phyloP scores from a whole-genome alignment of 2,797 vertebrate species.

The Buceros bicornis region DNA sequence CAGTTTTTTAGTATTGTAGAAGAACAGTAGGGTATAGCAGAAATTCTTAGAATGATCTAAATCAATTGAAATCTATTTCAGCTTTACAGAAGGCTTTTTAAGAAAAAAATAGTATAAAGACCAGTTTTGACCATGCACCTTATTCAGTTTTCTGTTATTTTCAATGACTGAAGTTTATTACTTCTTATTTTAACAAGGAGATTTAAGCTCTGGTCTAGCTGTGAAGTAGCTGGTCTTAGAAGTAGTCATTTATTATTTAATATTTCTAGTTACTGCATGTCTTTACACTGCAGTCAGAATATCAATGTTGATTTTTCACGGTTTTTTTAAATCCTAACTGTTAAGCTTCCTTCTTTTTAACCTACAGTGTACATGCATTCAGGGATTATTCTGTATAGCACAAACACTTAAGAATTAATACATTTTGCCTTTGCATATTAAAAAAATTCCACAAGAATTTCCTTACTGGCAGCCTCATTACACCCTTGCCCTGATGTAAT shows the following conservation, averaged over 20 bases:
- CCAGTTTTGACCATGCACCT: background rate
- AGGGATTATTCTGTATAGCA: background rate
- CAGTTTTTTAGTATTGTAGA: background rate
- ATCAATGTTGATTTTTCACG: background rate
- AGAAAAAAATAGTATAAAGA: background rate
- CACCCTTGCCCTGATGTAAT: background rate
- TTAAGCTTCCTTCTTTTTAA: background rate
- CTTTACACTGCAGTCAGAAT: background rate
- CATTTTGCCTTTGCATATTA: background rate
- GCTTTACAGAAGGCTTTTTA: background rate
- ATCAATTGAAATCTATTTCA: background rate
- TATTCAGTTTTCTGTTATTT: background rate
- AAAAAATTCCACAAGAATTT: background rate
- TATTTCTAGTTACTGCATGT: background rate
- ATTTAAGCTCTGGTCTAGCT: background rate
- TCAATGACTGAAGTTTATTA: background rate
- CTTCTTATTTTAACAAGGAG: background rate
- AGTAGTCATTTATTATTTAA: background rate
- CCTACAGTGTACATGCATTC: background rate
- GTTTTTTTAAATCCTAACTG: background rate
- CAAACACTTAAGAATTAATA: background rate
- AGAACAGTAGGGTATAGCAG: background rate
- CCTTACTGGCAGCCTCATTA: background rate
- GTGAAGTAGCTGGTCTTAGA: background rate
- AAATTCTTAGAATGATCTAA: background rate